Conservation (phyloP, 1,140 invertebrate genomes). For the Harpegnathos saltator region DNA sequence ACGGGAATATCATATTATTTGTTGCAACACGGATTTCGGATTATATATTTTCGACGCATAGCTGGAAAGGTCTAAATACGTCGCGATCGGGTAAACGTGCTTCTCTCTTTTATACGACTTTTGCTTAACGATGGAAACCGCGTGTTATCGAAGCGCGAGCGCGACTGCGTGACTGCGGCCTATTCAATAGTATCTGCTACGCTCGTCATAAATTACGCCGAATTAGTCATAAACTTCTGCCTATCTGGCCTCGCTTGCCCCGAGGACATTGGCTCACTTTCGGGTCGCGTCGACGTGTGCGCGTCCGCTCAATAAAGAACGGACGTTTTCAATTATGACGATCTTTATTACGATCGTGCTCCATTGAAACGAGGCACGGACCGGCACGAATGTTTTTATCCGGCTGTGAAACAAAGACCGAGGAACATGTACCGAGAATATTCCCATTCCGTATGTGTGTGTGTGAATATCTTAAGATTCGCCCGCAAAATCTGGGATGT, state of each 20-base stretch:
- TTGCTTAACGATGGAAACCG: conserved; percentile 13
- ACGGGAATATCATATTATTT: no score
- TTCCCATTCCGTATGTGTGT: no score
- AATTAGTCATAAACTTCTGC: conserved; percentile 71
- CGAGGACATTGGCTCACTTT: conserved; percentile 48
- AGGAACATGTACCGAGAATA: background rate
- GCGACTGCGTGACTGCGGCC: conserved; percentile 69
- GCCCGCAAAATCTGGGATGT: background rate
- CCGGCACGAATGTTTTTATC: conserved; percentile 8
- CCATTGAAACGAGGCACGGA: background rate
- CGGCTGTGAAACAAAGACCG: background rate
- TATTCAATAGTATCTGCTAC: conserved; percentile 64
- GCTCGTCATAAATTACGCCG: conserved; percentile 67
- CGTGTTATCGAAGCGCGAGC: conserved; percentile 4
- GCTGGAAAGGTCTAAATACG: no score
- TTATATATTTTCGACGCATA: no score
- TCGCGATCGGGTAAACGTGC: background rate
- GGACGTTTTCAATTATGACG: conserved; percentile 45
- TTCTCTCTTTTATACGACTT: conserved; percentile 21
- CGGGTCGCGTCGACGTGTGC: conserved; percentile 43
- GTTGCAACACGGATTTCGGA: no score
- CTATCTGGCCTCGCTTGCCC: conserved; percentile 58
- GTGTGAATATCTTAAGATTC: background rate
- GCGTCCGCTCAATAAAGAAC: conserved; percentile 40
- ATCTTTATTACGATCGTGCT: conserved; percentile 36